These are phyloP conservation scores for Lomographa bimaculata DNA, from an alignment of 2,888 invertebrate species.

Conservation along the genomic window DNA sequence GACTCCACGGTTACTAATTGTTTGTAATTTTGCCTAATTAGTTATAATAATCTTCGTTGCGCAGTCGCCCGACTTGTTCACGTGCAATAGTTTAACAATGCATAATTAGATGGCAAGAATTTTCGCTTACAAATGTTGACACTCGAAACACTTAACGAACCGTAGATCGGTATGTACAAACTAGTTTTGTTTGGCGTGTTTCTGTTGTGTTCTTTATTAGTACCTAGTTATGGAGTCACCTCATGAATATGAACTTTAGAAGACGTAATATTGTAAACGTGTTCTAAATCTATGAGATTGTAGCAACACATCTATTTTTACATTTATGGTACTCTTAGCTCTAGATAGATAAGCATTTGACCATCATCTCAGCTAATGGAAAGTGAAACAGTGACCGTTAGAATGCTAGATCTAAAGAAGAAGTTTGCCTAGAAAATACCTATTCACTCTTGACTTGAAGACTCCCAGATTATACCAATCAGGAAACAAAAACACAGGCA, in stretches of 20 bases:
- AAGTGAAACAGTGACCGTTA: too few relatives aligned
- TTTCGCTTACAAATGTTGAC: slow-evolving; percentile 37
- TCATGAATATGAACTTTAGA: slow-evolving; percentile 11
- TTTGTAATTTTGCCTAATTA: slow-evolving; percentile 53
- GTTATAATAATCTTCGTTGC: slow-evolving; percentile 51
- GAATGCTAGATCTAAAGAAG: too few relatives aligned
- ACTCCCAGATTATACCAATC: too few relatives aligned
- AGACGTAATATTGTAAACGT: slow-evolving; percentile 2
- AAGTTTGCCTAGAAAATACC: too few relatives aligned
- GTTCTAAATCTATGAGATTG: too few relatives aligned
- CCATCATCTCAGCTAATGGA: too few relatives aligned
- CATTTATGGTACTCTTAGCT: too few relatives aligned
- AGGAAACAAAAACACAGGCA: too few relatives aligned
- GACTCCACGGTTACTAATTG: slow-evolving; percentile 53
- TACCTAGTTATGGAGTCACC: too few relatives aligned
- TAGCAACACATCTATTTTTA: too few relatives aligned
- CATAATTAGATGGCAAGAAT: slow-evolving; percentile 52
- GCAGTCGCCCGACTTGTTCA: slow-evolving; percentile 43
- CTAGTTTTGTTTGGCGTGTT: slow-evolving; percentile 12
- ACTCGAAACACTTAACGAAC: slow-evolving; percentile 28
- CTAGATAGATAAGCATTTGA: too few relatives aligned
- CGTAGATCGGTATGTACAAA: slow-evolving; percentile 29
- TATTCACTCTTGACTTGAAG: too few relatives aligned
- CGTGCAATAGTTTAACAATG: slow-evolving; percentile 41
- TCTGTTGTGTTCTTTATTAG: slow-evolving; percentile 6